Percentiles rank a stretch among this genome's conserved stretches.
phyloP scores from a whole-genome alignment of 64 coral and sea anemone species.

The Stichodactyla helianthus region DNA sequence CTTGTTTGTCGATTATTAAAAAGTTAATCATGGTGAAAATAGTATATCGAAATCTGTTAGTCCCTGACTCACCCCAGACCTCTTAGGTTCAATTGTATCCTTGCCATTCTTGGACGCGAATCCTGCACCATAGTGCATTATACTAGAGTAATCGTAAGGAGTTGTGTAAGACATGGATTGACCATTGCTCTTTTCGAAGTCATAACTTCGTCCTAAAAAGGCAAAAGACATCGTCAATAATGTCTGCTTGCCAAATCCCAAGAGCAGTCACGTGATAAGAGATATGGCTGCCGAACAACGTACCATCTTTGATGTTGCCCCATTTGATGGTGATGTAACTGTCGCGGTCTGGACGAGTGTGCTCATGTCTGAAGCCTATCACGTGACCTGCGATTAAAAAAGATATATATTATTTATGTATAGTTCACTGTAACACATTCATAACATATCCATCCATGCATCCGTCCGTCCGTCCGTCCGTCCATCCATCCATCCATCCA shows the following conservation, averaged over 20 bases:
- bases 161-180: not conserved
- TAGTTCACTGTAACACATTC: not conserved
- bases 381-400: constrained; percentile 3
- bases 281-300: not conserved
- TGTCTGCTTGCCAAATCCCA: too few relatives aligned
- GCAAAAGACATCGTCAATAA: not conserved
- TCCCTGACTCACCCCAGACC: not conserved
- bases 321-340: constrained; percentile 22
- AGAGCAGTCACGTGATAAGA: too few relatives aligned
- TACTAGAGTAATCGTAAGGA: not conserved
- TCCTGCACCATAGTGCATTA: constrained; percentile 5
- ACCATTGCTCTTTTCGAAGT: not conserved
- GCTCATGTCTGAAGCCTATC: constrained; percentile 23
- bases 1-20: too few relatives aligned
- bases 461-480: too few relatives aligned
- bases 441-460: not conserved
- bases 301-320: constrained; percentile 28
- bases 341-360: constrained; percentile 19
- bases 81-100: not conserved
- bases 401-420: not conserved
- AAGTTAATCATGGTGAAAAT: too few relatives aligned
- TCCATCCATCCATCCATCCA: not conserved
- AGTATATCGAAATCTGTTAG: not conserved
- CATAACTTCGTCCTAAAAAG: not conserved
- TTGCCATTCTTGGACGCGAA: not conserved